These are phyloP conservation scores for Rallus crepitans DNA, from an alignment of 2,797 vertebrate species.

Conservation along the genomic window DNA sequence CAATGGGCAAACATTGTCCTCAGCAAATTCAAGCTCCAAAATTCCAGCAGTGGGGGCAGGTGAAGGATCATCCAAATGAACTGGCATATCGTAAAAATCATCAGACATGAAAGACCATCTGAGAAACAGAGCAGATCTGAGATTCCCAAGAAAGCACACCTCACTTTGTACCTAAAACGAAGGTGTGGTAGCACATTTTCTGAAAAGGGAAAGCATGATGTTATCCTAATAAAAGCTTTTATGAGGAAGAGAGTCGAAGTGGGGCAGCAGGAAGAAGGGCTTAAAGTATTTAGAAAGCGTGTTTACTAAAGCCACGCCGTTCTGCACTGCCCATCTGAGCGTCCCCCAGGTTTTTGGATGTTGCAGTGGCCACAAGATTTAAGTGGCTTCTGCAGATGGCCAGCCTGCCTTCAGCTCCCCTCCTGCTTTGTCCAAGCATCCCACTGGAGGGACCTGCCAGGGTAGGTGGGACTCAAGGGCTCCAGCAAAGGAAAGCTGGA, in stretches of 20 bases:
- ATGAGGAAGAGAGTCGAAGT: neutral
- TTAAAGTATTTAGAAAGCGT: neutral
- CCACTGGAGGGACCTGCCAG: neutral
- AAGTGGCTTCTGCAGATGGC: neutral
- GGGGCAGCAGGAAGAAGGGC: neutral
- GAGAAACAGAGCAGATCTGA: neutral
- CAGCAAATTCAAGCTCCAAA: neutral
- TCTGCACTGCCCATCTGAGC: neutral
- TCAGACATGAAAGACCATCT: neutral
- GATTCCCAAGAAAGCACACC: neutral
- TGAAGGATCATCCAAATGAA: neutral
- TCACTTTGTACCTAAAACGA: neutral
- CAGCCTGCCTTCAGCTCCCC: neutral
- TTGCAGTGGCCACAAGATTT: neutral
- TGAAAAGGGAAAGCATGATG: neutral
- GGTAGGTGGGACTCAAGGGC: neutral
- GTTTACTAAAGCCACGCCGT: neutral
- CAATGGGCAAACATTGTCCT: neutral
- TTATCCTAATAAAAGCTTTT: neutral
- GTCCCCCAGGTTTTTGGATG: neutral
- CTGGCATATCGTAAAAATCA: fast-evolving
- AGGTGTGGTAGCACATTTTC: neutral
- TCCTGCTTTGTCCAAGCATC: neutral
- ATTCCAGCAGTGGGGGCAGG: neutral
- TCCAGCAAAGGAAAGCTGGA: neutral